A percentile compares a stretch with the other conserved stretches of the same genome.
Conservation (phyloP, 2,888 invertebrate genomes). For the Caenorhabditis sp. region DNA sequence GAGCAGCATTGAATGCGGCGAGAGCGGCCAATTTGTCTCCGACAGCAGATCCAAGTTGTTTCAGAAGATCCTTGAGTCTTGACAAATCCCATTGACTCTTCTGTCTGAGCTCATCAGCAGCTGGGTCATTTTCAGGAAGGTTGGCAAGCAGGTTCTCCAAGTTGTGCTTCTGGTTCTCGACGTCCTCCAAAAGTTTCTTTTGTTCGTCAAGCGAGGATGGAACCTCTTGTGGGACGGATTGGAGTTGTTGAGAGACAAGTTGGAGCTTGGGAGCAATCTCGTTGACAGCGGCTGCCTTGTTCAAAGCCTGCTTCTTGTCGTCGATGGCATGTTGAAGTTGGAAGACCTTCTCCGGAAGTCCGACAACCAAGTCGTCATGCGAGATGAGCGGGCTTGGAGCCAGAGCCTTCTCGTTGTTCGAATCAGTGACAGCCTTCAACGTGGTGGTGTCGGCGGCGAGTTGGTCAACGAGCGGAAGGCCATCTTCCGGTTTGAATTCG, state of each 20-base stretch:
- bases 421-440: slow-evolving; percentile 42
- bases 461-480: slow-evolving; percentile 51
- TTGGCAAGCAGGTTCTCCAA: slow-evolving; percentile 59
- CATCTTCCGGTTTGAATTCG: slow-evolving; percentile 47
- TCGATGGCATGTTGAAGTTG: slow-evolving; percentile 44
- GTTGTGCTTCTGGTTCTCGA: slow-evolving; percentile 57
- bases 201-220: slow-evolving; percentile 59
- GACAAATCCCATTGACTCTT: slow-evolving; percentile 67
- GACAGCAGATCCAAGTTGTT: slow-evolving; percentile 61
- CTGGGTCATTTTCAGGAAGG: slow-evolving; percentile 58
- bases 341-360: slow-evolving; percentile 48
- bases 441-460: slow-evolving; percentile 38
- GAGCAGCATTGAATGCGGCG: slow-evolving; percentile 65
- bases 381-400: slow-evolving; percentile 48
- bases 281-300: slow-evolving; percentile 54
- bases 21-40: slow-evolving; percentile 68
- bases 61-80: slow-evolving; percentile 62
- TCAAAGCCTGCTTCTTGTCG: slow-evolving; percentile 47
- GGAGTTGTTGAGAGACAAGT: slow-evolving; percentile 56
- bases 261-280: slow-evolving; percentile 61
- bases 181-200: slow-evolving; percentile 60
- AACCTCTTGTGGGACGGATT: slow-evolving; percentile 54
- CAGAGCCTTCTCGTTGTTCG: slow-evolving; percentile 42
- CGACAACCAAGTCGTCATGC: slow-evolving; percentile 30
- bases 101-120: slow-evolving; percentile 61